These are phyloP conservation scores for Garrulus glandarius DNA, from an alignment of 2,797 vertebrate genomes.

Conservation along the genomic window DNA sequence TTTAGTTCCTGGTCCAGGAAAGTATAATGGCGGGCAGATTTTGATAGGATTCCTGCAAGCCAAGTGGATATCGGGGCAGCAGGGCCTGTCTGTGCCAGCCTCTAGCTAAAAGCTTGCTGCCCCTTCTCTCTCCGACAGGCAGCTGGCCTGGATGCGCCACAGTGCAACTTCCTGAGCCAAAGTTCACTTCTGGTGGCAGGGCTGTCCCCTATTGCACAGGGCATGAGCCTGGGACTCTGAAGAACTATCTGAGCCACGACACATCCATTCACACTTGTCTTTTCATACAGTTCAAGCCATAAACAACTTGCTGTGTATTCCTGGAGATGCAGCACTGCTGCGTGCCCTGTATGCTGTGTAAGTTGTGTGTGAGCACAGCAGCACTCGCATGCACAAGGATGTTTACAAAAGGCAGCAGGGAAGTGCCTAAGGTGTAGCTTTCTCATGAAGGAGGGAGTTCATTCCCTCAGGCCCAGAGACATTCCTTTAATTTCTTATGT, in stretches of 20 bases:
- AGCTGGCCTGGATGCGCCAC: fast-evolving
- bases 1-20: neutral
- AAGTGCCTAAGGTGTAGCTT: neutral
- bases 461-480: neutral
- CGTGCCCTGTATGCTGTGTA: fast-evolving
- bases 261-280: neutral
- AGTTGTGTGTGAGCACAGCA: neutral
- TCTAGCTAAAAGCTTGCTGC: neutral
- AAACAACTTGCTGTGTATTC: fast-evolving
- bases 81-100: neutral
- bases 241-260: neutral
- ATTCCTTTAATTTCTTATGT: neutral
- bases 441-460: neutral
- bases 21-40: neutral
- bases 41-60: neutral
- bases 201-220: neutral
- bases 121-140: neutral
- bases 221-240: neutral
- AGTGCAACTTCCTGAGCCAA: neutral
- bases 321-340: neutral
- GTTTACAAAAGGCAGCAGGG: neutral
- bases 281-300: neutral
- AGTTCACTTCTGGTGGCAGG: neutral
- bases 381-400: neutral
- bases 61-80: neutral